phyloP scores from a whole-genome alignment of 2,888 invertebrate species.

The Choreutis nemorana region DNA sequence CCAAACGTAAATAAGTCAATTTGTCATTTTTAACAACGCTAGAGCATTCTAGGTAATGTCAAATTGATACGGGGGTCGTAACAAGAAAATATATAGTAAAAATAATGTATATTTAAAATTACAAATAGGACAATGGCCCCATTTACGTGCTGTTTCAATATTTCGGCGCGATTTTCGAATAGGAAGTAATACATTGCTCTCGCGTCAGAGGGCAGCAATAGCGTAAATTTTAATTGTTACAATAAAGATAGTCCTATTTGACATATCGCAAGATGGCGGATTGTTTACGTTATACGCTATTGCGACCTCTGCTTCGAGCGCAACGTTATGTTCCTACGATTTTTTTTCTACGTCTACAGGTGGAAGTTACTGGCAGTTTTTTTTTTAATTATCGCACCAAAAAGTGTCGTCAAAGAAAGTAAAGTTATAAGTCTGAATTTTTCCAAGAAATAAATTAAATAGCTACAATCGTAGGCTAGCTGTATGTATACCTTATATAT shows the following conservation, averaged over 20 bases:
- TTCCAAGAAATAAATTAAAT: slow-evolving; percentile 23
- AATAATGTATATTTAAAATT: no score
- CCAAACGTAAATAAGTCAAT: slow-evolving; percentile 26
- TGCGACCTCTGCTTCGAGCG: not conserved
- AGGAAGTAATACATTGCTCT: no score
- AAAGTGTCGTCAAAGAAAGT: no score
- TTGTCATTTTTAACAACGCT: slow-evolving; percentile 61
- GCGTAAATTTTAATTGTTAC: slow-evolving; percentile 12
- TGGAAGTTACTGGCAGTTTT: no score
- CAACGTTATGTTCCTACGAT: no score
- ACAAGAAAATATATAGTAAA: slow-evolving; percentile 11
- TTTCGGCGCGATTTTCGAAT: no score
- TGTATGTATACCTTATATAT: slow-evolving; percentile 15
- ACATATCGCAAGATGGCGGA: slow-evolving; percentile 9
- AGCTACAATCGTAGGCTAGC: slow-evolving; percentile 27
- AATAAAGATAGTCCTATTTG: slow-evolving; percentile 12
- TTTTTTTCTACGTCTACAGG: no score
- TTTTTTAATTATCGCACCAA: slow-evolving; percentile 1
- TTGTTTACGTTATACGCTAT: not conserved
- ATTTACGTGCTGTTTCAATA: no score
- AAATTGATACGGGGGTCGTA: slow-evolving; percentile 34
- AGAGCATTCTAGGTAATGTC: slow-evolving; percentile 61
- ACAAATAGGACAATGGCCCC: no score
- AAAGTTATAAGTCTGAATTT: no score
- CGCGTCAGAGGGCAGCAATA: no score